Percentiles rank a stretch among this genome's conserved stretches.
phyloP scores from a whole-genome alignment of 2,888 invertebrate species.

The Brachyopa scutellaris region DNA sequence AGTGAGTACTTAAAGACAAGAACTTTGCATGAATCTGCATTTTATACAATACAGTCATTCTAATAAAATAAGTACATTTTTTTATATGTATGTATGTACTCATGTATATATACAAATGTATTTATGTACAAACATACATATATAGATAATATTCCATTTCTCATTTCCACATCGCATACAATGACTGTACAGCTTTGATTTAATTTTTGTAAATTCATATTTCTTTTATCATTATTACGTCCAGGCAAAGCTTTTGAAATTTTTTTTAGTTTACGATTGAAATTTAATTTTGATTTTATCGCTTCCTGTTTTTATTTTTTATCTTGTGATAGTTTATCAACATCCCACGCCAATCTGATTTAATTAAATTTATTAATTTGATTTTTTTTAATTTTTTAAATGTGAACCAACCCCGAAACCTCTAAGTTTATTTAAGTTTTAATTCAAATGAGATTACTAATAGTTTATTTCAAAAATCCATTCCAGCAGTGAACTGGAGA shows the following conservation, averaged over 20 bases:
- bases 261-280: background rate
- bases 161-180: constrained; percentile 52
- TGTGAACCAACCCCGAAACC: constrained; percentile 40
- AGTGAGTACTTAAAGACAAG: constrained; percentile 85
- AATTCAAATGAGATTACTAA: constrained; percentile 56
- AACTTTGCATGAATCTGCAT: constrained; percentile 57
- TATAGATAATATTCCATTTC: constrained; percentile 11
- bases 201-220: constrained; percentile 18
- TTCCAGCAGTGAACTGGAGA: constrained; percentile 81
- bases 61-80: too few species aligned
- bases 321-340: constrained; percentile 46
- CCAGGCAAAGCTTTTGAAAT: constrained; percentile 38
- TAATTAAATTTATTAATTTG: constrained; percentile 7
- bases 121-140: too few species aligned
- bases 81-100: too few species aligned
- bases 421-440: constrained; percentile 32
- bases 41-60: constrained; percentile 6
- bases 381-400: constrained; percentile 43
- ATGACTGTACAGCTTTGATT: constrained; percentile 48
- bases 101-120: too few species aligned
- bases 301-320: constrained; percentile 10
- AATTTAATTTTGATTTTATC: constrained; percentile 5
- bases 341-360: constrained; percentile 37
- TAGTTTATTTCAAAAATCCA: constrained; percentile 75
- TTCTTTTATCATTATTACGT: background rate